phyloP scores from a whole-genome alignment of 2,888 invertebrate genomes.

The Pyrrhia umbra region DNA sequence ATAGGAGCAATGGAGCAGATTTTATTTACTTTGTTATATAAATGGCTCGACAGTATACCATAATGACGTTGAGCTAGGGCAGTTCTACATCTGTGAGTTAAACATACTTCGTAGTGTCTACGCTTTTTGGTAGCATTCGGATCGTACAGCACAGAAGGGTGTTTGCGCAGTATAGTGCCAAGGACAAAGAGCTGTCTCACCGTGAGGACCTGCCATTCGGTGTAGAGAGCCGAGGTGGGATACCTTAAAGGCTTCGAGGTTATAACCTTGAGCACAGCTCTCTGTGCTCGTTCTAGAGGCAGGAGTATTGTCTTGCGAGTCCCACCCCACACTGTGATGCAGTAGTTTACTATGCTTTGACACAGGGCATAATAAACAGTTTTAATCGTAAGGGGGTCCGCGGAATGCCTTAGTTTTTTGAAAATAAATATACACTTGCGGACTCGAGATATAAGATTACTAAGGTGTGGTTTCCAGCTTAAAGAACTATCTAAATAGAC shows the following conservation, averaged over 20 bases:
- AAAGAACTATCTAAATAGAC: neutral
- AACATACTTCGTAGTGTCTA: neutral
- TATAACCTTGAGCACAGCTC: slow-evolving; percentile 5
- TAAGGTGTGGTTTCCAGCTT: neutral
- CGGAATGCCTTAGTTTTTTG: neutral
- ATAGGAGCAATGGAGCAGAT: neutral
- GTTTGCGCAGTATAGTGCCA: neutral
- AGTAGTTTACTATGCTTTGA: neutral
- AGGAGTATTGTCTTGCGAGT: neutral
- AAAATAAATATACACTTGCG: neutral
- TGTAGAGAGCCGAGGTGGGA: neutral
- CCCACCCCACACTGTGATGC: slow-evolving; percentile 5
- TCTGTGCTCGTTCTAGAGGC: slow-evolving; percentile 3
- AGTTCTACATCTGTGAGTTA: neutral
- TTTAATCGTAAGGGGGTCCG: neutral
- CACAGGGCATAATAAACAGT: slow-evolving; percentile 2
- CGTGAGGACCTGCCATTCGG: neutral
- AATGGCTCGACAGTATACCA: neutral
- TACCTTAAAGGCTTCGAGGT: slow-evolving; percentile 2
- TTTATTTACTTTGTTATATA: neutral
- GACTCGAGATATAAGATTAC: neutral
- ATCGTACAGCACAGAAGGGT: neutral
- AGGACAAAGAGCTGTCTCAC: neutral
- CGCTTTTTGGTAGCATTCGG: neutral
- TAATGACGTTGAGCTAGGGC: neutral